Base-by-base conservation (phyloP, 2,888 invertebrate genomes). In the Dendrolimus pini region DNA sequence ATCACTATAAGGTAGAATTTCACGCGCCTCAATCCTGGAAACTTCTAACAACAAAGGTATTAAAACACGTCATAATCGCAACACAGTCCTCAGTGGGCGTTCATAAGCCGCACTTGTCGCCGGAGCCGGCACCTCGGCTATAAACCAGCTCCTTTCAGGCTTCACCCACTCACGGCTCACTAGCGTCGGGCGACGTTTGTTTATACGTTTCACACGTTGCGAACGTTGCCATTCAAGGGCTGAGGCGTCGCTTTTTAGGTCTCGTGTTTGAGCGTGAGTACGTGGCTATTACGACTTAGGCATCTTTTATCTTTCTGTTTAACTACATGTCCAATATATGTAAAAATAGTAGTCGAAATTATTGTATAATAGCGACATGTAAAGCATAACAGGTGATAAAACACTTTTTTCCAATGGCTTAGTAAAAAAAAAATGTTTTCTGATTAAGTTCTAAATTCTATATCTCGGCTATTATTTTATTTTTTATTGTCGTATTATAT, bases 151-250 rank as follows among this genome's bases (percentile, higher is more conserved):
- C 72, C 76, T 77, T 80, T 83, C 78, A 80, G 74, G 71, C 72
- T 67, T 63, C 63, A 71, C 74, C 74, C 74, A 77, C 78, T 79
- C 70, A 68, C 74, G 67, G 70, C 69, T 74, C 68, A 65, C 63
- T 62, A 63, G 62, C 70, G 74, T 63, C 69, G 71, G 69, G 71
- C 70, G 69, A 70, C 70, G 65, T 83, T 80, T 82, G 81, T 83
- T 84, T 83, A 77, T 82, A 80, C 77, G 77, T 81, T 84, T 85
- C 82, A 80, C 83, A 82, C 82, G 79, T 76, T 69, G 69, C 67
- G 71, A 71, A 71, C 75, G 72, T 79, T 78, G 71, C 70, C 69
- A 77, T 75, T 77, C 70, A 71, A 82, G 76, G 74, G 72, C 70
- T 71, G 80, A 77, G 77, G 77, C 74, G 80, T 78, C 76, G 75